phyloP scores from a whole-genome alignment of 2,797 vertebrate species.

The Lates japonicus region DNA sequence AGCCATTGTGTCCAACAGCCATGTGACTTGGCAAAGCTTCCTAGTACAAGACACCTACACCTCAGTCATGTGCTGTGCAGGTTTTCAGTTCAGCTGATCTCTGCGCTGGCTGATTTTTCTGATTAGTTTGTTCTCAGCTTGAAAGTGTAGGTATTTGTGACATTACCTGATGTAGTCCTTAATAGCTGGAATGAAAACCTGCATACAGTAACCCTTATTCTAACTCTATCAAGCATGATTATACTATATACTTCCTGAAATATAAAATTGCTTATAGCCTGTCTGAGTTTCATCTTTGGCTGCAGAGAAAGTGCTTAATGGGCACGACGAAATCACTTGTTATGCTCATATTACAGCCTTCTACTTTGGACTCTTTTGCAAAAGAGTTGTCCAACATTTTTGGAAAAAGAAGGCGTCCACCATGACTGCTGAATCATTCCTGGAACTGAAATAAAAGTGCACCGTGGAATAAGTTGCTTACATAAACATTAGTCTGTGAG shows the following conservation, averaged over 20 bases:
- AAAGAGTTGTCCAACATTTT: slow-evolving; percentile 36
- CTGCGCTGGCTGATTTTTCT: not conserved
- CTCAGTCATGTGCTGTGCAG: slow-evolving; percentile 21
- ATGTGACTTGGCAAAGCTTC: slow-evolving; percentile 37
- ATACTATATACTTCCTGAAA: not conserved
- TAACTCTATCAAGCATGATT: not conserved
- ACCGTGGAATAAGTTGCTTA: slow-evolving; percentile 37
- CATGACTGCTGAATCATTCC: slow-evolving; percentile 47
- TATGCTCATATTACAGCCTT: slow-evolving; percentile 34
- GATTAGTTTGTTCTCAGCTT: slow-evolving; percentile 8
- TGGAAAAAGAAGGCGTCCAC: slow-evolving; percentile 33
- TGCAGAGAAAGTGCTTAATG: not conserved
- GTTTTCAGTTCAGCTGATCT: slow-evolving; percentile 7
- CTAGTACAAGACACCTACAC: not conserved
- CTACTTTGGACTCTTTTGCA: slow-evolving; percentile 27
- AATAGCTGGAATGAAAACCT: not conserved
- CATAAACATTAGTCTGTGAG: slow-evolving; percentile 27
- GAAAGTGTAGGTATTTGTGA: slow-evolving; percentile 5
- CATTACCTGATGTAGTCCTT: slow-evolving; percentile 13
- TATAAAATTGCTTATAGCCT: slow-evolving; percentile 7
- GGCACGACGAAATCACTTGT: slow-evolving; percentile 45
- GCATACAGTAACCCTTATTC: not conserved
- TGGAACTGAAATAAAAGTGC: slow-evolving; percentile 43
- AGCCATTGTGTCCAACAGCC: not conserved
- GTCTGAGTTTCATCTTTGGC: slow-evolving; percentile 21